Evolutionary conservation across 1,140 invertebrate genomes (phyloP), one percentile per base, ranked within the genome.

Genomic region (Drosophila rufa): DNA sequence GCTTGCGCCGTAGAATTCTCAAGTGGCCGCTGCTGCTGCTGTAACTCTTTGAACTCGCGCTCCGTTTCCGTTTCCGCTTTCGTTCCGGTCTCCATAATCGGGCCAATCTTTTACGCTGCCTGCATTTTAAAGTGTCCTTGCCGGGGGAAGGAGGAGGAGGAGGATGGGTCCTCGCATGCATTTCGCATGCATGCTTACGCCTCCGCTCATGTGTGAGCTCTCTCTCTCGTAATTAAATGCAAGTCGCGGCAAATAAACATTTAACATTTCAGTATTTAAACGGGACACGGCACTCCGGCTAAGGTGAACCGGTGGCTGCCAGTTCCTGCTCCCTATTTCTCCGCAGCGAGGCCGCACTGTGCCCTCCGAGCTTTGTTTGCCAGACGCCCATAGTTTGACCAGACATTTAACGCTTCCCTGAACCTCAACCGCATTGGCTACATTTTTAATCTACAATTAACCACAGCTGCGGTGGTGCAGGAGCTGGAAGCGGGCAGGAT

Each of bases 381-480:
- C 30, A 15, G 53, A 48, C 27, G 38, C 67, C 48, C 50, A 38
- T 79, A 77, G 82, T 90, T 90, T 85, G 78, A 79, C 82, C 90
- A 92, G 82, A 82, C 80, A 82, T 92, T 92, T 92, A 92, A 92
- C 91, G 91, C 90, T 69, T 77, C 43, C 38, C 30, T 77, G 50
- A 59, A 78, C 65, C 90, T 75, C 80, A 64, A 67, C 85, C 85
- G 74, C 81, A 85, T 46, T 79, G 62, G 89, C 78, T 85, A 87
- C 90, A 92, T 90, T 92, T 92, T 92, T 91, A 92, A 92, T 92
- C 90, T 90, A 90, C 90, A 90, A 92, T 92, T 90, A 92, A 92
- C 82, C 90, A 55, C 90, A 86, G 70, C 82, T 86, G 90, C 70
- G 71, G 80, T 33, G 59, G 45, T 8, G 38, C 0, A 4, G 36